Percentiles rank a stretch among this genome's conserved stretches.
Conservation (phyloP, 2,888 invertebrate genomes). For the Frankliniella fusca region DNA sequence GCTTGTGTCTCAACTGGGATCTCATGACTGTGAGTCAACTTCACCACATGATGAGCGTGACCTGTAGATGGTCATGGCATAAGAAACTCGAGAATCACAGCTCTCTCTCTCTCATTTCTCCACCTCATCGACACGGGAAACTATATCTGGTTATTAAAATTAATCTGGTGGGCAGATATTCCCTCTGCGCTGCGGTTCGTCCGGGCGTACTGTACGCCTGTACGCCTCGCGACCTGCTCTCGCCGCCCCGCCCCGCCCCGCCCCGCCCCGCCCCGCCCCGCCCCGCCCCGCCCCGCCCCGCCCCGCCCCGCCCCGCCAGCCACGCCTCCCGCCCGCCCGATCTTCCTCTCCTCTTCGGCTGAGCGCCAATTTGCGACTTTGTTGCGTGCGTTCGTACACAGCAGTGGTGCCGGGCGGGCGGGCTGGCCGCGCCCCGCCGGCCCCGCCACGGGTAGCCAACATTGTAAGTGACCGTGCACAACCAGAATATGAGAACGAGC, state of each 20-base stretch:
- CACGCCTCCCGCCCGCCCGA: neutral
- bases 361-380: conserved; percentile 14
- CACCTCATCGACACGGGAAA: too few relatives aligned
- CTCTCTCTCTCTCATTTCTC: too few relatives aligned
- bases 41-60: too few relatives aligned
- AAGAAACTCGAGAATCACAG: too few relatives aligned
- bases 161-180: too few relatives aligned
- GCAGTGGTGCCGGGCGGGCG: neutral
- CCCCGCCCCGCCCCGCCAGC: neutral
- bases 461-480: conserved; percentile 24
- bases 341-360: neutral
- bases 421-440: neutral
- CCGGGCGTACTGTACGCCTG: neutral
- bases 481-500: conserved; percentile 24
- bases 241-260: neutral
- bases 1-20: too few relatives aligned
- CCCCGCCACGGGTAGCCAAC: conserved; percentile 2
- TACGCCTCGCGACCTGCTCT: neutral
- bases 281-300: too few relatives aligned
- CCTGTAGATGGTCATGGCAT: too few relatives aligned
- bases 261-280: neutral
- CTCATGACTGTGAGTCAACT: too few relatives aligned
- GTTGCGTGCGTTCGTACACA: neutral
- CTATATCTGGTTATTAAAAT: too few relatives aligned
- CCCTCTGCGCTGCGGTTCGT: too few relatives aligned